These are phyloP conservation scores for Caenorhabditis uteleia DNA, from an alignment of 2,888 invertebrate species.

Conservation along the genomic window DNA sequence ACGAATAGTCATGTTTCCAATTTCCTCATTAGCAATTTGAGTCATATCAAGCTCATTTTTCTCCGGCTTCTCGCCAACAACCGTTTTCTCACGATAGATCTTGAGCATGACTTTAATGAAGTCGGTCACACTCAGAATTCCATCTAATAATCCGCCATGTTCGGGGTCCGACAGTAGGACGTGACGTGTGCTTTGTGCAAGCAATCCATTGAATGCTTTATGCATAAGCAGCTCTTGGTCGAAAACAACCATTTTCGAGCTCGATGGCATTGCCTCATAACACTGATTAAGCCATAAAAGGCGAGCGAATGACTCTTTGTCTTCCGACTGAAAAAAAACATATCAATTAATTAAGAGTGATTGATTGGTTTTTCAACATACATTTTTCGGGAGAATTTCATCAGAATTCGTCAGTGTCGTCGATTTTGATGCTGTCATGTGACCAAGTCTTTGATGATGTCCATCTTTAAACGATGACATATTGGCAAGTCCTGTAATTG, in stretches of 20 bases:
- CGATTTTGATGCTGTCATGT: slow-evolving; percentile 29
- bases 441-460: slow-evolving; percentile 22
- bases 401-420: slow-evolving; percentile 8
- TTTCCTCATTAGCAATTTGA: slow-evolving; percentile 48
- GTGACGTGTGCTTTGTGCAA: slow-evolving; percentile 79
- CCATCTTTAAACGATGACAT: slow-evolving; percentile 36
- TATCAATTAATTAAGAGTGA: not conserved
- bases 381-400: slow-evolving; percentile 31
- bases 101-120: slow-evolving; percentile 89
- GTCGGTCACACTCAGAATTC: slow-evolving; percentile 97
- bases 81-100: slow-evolving; percentile 42
- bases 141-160: slow-evolving; percentile 53
- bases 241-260: slow-evolving; percentile 97
- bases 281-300: slow-evolving; percentile 99
- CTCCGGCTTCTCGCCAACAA: slow-evolving; percentile 6
- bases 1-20: slow-evolving; percentile 51
- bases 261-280: slow-evolving; percentile 98
- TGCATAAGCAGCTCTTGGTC: slow-evolving; percentile 95
- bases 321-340: slow-evolving; percentile 15
- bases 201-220: slow-evolving; percentile 97
- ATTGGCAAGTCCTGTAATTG: too few species aligned
- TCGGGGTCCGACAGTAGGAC: slow-evolving; percentile 52
- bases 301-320: slow-evolving; percentile 44
- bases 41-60: slow-evolving; percentile 18
- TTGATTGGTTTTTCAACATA: slow-evolving; percentile 9